phyloP scores from a whole-genome alignment of 2,797 vertebrate species.

The Myotis findleyi region DNA sequence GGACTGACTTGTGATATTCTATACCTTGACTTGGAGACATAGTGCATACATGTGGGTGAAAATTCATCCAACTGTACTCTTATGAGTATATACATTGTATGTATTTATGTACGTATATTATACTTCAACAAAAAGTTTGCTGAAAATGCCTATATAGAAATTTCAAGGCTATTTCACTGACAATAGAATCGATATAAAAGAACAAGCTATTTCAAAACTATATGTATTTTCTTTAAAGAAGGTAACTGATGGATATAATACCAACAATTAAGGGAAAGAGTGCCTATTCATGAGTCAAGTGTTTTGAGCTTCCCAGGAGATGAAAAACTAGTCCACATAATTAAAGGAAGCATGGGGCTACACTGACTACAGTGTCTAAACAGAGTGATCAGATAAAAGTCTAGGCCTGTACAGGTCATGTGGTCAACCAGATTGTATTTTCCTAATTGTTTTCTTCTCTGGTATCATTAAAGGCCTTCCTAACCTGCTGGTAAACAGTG shows the following conservation, averaged over 20 bases:
- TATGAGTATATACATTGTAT: background rate
- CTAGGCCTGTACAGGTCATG: background rate
- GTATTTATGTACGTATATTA: background rate
- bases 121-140: background rate
- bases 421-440: background rate
- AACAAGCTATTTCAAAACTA: background rate
- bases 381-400: background rate
- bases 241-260: background rate
- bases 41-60: background rate
- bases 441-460: slow-evolving; percentile 53
- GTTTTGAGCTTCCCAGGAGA: slow-evolving; percentile 32
- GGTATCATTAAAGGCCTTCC: slow-evolving; percentile 23
- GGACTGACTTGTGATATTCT: background rate
- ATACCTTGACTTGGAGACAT: background rate
- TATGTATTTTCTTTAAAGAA: background rate
- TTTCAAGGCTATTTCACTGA: background rate
- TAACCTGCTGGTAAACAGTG: slow-evolving; percentile 59
- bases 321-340: background rate
- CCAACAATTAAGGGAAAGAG: background rate
- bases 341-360: background rate
- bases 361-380: background rate
- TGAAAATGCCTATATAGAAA: background rate
- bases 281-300: slow-evolving; percentile 32
- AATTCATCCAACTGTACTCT: background rate
- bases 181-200: background rate